Percentiles rank a stretch among this genome's conserved stretches.
These are phyloP conservation scores for Lymantria dispar DNA, from an alignment of 2,888 invertebrate species.

Conservation along the genomic window DNA sequence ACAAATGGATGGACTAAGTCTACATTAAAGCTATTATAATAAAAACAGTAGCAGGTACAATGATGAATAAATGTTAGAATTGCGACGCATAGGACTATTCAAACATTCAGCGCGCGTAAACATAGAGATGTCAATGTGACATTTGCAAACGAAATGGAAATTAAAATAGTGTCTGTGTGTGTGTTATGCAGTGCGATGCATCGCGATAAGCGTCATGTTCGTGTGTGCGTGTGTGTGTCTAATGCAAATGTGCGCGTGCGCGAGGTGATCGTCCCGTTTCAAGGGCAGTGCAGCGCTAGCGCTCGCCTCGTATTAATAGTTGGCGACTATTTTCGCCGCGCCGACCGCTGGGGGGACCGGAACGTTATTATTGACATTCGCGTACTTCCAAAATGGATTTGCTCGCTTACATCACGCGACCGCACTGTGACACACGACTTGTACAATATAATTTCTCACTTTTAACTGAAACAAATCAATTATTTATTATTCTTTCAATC, in stretches of 20 bases:
- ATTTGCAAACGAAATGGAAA: conserved; percentile 74
- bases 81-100: conserved; percentile 13
- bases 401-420: conserved; percentile 52
- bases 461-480: too few species aligned
- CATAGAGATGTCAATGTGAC: conserved; percentile 54
- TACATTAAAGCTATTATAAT: too few species aligned
- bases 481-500: too few species aligned
- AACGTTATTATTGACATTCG: conserved; percentile 81
- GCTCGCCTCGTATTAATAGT: conserved; percentile 77
- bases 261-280: conserved; percentile 80
- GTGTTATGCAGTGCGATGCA: conserved; percentile 68
- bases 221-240: conserved; percentile 26
- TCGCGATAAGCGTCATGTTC: conserved; percentile 52
- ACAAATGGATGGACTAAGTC: too few species aligned
- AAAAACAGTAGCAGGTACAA: too few species aligned
- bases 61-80: conserved; percentile 8
- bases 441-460: background rate
- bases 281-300: conserved; percentile 80
- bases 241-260: conserved; percentile 42
- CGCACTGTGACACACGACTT: conserved; percentile 21
- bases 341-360: conserved; percentile 68
- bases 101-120: conserved; percentile 40
- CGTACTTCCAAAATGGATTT: conserved; percentile 62
- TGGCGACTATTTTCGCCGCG: conserved; percentile 78
- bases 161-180: conserved; percentile 64